phyloP scores from a whole-genome alignment of 2,797 vertebrate species.

The Chelmon rostratus region DNA sequence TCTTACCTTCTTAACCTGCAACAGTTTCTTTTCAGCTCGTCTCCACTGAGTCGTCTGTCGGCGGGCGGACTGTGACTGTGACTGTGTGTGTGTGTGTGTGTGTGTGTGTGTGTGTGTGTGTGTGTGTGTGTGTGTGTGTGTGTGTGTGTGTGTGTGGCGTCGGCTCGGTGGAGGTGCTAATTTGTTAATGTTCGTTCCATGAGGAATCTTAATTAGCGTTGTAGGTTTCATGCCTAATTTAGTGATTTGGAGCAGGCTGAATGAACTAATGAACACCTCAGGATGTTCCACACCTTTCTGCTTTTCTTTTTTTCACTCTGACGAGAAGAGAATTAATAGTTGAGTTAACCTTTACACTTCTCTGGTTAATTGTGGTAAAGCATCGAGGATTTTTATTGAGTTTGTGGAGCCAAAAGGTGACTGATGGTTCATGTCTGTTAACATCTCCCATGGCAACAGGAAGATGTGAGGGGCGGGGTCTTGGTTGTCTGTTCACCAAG shows the following conservation, averaged over 20 bases:
- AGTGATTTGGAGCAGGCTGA: conserved; percentile 80
- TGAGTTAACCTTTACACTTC: conserved; percentile 72
- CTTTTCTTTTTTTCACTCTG: conserved; percentile 39
- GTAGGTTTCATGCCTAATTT: conserved; percentile 86
- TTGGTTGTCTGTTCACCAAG: background rate
- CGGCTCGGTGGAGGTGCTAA: conserved; percentile 80
- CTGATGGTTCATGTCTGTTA: background rate
- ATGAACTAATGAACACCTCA: conserved; percentile 80
- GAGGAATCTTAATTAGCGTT: conserved; percentile 85
- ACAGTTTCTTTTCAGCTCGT: too few species aligned
- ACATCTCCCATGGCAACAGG: conserved; percentile 15
- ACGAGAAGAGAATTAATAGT: conserved; percentile 75
- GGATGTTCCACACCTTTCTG: conserved; percentile 67
- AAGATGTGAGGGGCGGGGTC: background rate
- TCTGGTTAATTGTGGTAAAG: conserved; percentile 71
- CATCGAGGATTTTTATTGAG: conserved; percentile 27
- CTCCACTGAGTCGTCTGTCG: conserved; percentile 13
- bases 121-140: conserved; percentile 29
- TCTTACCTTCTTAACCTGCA: too few species aligned
- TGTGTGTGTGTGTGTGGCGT: conserved; percentile 48
- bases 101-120: conserved; percentile 6
- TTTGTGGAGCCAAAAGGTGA: conserved; percentile 27
- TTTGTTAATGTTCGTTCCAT: conserved; percentile 83
- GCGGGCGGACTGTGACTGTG: conserved; percentile 33
- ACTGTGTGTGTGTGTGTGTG: conserved; percentile 36